These are phyloP conservation scores for Urophycis tenuis DNA, from an alignment of 2,797 vertebrate species.

Conservation along the genomic window DNA sequence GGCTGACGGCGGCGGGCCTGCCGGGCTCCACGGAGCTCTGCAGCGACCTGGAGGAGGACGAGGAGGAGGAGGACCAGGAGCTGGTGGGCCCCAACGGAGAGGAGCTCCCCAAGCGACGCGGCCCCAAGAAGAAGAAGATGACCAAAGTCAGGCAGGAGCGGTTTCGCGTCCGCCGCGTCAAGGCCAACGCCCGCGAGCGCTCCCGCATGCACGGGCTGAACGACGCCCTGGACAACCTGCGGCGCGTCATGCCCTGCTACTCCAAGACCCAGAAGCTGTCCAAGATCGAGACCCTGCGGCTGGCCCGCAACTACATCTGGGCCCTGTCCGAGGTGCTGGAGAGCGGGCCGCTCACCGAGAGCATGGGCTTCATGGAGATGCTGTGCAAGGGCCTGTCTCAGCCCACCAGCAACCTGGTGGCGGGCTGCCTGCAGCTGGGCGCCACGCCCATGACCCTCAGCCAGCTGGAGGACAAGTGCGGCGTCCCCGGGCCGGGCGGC, in stretches of 20 bases:
- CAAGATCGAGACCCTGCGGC: constrained; percentile 91
- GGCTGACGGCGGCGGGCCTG: constrained; percentile 49
- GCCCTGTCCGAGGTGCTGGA: constrained; percentile 93
- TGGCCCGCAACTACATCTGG: constrained; percentile 97
- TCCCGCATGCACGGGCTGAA: constrained; percentile 94
- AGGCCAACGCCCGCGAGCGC: constrained; percentile 94
- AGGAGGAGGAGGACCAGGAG: constrained; percentile 71
- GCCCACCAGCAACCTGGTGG: constrained; percentile 94
- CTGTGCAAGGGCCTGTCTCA: constrained; percentile 96
- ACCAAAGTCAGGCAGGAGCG: constrained; percentile 90
- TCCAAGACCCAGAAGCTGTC: constrained; percentile 97
- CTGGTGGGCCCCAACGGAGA: constrained; percentile 76
- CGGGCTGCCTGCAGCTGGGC: constrained; percentile 88
- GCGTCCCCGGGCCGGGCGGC: constrained; percentile 52
- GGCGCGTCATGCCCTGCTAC: constrained; percentile 95
- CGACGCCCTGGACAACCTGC: constrained; percentile 87
- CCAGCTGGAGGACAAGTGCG: constrained; percentile 83
- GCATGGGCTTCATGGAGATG: constrained; percentile 90
- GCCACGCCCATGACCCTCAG: constrained; percentile 72
- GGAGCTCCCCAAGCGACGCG: constrained; percentile 82
- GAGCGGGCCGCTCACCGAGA: constrained; percentile 82
- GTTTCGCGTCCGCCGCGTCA: constrained; percentile 82
- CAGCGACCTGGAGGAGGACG: constrained; percentile 74
- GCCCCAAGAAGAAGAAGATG: constrained; percentile 98
- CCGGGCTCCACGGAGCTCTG: constrained; percentile 64